These are phyloP conservation scores for Apotomis betuletana DNA, from an alignment of 2,888 invertebrate species.

Conservation along the genomic window DNA sequence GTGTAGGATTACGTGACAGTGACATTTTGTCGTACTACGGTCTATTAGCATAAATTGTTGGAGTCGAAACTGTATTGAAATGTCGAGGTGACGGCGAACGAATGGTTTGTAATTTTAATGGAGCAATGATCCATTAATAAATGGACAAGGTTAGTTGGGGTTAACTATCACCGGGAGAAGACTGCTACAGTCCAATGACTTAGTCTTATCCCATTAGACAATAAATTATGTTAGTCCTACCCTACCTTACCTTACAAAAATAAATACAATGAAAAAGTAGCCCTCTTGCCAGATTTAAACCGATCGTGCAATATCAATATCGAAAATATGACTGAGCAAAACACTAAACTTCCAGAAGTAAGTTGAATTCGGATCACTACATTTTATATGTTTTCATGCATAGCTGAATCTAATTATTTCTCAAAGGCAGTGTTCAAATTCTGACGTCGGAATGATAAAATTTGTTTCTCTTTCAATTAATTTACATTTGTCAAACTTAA, in stretches of 20 bases:
- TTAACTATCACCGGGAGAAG: too few species aligned
- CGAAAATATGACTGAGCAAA: too few species aligned
- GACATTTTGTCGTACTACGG: conserved; percentile 65
- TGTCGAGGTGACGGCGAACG: conserved; percentile 35
- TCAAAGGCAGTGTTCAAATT: neutral
- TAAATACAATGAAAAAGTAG: too few species aligned
- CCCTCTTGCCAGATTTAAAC: too few species aligned
- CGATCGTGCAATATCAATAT: neutral
- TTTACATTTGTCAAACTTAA: neutral
- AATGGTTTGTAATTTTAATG: neutral
- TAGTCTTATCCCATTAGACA: too few species aligned
- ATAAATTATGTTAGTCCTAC: too few species aligned
- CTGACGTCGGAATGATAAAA: neutral
- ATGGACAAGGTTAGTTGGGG: neutral
- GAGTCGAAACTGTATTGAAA: conserved; percentile 44
- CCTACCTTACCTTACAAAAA: too few species aligned
- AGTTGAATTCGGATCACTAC: too few species aligned
- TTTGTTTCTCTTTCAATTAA: neutral
- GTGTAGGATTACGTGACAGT: conserved; percentile 61
- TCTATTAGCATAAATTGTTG: conserved; percentile 69
- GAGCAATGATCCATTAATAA: neutral
- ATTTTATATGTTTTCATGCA: too few species aligned
- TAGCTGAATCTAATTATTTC: neutral
- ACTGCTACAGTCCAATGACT: too few species aligned
- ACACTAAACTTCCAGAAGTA: too few species aligned